Conservation (phyloP, 2,888 invertebrate species). For the Idaea dimidiata region DNA sequence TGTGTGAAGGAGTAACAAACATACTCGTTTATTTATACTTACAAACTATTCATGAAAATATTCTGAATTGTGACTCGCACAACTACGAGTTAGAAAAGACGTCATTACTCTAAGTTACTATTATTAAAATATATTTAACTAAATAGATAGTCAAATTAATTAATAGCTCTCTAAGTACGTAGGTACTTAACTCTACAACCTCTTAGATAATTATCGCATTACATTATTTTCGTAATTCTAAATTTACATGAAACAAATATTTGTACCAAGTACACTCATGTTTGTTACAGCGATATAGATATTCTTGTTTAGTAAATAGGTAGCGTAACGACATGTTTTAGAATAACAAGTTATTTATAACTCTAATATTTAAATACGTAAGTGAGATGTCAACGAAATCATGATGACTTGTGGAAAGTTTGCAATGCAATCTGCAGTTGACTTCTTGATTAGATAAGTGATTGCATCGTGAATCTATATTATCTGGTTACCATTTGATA, state of each 20-base stretch:
- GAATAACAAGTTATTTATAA: slow-evolving; percentile 1
- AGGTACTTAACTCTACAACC: background rate
- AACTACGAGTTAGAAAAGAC: no score
- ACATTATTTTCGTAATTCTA: background rate
- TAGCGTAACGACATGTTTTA: background rate
- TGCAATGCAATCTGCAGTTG: background rate
- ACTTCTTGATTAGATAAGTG: background rate
- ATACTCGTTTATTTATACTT: no score
- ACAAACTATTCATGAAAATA: no score
- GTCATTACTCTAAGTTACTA: background rate
- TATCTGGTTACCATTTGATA: no score
- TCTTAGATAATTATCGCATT: background rate
- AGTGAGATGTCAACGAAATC: background rate
- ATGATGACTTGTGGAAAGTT: background rate
- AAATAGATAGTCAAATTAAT: background rate
- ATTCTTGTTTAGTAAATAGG: background rate
- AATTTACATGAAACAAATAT: background rate
- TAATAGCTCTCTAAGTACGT: background rate
- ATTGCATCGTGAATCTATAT: background rate
- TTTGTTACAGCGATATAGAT: background rate
- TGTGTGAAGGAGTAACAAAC: no score
- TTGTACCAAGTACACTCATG: background rate
- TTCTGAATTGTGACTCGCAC: no score
- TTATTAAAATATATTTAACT: background rate
- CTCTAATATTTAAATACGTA: background rate